These are phyloP conservation scores for Pachyuromys duprasi DNA, from an alignment of 2,797 vertebrate species.

Conservation along the genomic window DNA sequence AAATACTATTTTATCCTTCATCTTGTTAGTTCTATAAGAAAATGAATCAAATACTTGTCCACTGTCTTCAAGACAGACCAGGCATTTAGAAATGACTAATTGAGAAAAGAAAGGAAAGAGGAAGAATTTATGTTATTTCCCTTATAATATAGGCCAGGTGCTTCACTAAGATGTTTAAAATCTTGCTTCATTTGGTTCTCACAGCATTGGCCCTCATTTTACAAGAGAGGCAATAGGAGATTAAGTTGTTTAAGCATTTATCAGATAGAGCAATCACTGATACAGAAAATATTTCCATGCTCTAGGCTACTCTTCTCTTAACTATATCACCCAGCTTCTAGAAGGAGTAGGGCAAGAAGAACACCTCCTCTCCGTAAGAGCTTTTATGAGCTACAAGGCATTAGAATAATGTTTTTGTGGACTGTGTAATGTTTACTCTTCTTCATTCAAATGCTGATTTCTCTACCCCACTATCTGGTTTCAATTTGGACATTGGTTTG, in stretches of 20 bases:
- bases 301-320: neutral
- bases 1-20: neutral
- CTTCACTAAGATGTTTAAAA: neutral
- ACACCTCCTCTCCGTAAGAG: neutral
- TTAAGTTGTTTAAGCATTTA: neutral
- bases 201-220: neutral
- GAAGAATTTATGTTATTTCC: neutral
- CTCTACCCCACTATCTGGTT: no score
- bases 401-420: no score
- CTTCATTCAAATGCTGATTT: no score
- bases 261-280: neutral
- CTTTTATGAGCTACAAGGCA: neutral
- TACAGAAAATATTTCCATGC: neutral
- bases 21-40: neutral
- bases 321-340: neutral
- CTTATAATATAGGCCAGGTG: neutral
- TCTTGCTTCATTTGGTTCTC: neutral
- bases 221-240: neutral
- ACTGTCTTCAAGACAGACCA: neutral
- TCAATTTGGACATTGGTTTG: no score
- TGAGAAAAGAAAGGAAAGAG: neutral
- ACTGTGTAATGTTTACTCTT: no score
- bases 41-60: constrained; percentile 1
- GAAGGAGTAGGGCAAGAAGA: neutral
- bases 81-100: neutral